phyloP scores from a whole-genome alignment of 35 echinoderm and acorn worm species.

The Heliocidaris erythrogramma region DNA sequence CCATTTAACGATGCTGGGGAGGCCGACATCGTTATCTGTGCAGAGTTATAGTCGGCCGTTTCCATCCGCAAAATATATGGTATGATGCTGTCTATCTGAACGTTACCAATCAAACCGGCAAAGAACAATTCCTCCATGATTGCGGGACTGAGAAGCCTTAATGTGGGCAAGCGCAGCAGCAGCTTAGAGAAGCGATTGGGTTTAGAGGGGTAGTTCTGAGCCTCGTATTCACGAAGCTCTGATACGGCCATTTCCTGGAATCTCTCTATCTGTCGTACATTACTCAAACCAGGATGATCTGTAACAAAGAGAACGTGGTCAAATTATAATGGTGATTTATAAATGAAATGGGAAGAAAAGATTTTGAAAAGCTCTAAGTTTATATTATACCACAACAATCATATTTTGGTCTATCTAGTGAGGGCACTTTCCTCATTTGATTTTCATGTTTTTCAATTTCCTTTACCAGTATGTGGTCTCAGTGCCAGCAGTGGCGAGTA shows the following conservation, averaged over 20 bases:
- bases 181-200: slow-evolving; percentile 88
- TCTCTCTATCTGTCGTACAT: slow-evolving; percentile 88
- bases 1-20: background rate
- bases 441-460: no score
- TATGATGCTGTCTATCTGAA: slow-evolving; percentile 99
- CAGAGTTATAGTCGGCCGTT: slow-evolving; percentile 95
- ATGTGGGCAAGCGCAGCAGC: slow-evolving; percentile 78
- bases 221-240: slow-evolving; percentile 83
- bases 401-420: no score
- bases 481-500: no score
- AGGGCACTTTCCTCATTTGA: no score
- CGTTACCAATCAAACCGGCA: slow-evolving; percentile 98
- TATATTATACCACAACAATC: no score
- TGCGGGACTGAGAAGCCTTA: slow-evolving; percentile 82
- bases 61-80: slow-evolving; percentile 99
- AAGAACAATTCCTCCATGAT: slow-evolving; percentile 99
- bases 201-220: slow-evolving; percentile 67
- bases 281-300: slow-evolving; percentile 93
- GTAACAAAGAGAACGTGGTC: background rate
- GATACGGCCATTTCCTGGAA: slow-evolving; percentile 89
- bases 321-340: background rate
- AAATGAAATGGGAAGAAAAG: no score
- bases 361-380: no score
- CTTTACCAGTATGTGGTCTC: no score
- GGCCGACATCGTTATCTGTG: slow-evolving; percentile 75